phyloP scores from a whole-genome alignment of 1,140 invertebrate species.

The Camponotus vicinus region DNA sequence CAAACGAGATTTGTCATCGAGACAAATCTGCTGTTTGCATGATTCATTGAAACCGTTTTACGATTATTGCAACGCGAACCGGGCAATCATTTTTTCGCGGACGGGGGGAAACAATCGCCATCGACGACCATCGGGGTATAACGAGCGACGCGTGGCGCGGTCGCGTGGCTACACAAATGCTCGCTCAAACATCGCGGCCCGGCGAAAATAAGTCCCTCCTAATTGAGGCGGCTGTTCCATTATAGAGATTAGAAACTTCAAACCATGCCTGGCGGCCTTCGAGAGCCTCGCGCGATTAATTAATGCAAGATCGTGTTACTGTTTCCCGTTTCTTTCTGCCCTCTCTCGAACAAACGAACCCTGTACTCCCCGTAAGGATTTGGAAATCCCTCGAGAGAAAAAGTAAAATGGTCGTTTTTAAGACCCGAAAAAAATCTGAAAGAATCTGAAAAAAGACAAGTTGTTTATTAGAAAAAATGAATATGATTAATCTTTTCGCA shows the following conservation, averaged over 20 bases:
- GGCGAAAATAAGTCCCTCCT: constrained; percentile 77
- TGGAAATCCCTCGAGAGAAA: background rate
- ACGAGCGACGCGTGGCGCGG: constrained; percentile 79
- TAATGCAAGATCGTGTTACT: constrained; percentile 42
- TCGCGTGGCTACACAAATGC: constrained; percentile 77
- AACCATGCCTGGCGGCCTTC: constrained; percentile 56
- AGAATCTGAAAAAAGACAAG: background rate
- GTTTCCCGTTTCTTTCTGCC: background rate
- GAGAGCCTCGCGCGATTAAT: constrained; percentile 63
- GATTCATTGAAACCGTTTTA: constrained; percentile 6
- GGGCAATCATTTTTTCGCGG: constrained; percentile 70
- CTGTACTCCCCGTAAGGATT: background rate
- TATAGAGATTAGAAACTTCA: constrained; percentile 81
- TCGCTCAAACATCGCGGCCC: constrained; percentile 76
- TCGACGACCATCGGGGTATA: constrained; percentile 71
- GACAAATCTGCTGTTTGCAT: background rate
- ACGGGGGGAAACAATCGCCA: constrained; percentile 76
- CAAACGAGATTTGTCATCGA: background rate
- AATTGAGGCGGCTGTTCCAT: constrained; percentile 80
- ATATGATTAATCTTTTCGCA: background rate
- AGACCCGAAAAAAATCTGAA: no score
- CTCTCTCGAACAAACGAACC: background rate
- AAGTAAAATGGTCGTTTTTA: background rate
- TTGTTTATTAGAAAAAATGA: background rate
- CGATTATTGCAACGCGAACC: constrained; percentile 56